phyloP scores from a whole-genome alignment of 92 coral and sea anemone genomes.

The Palythoa heliodiscus region DNA sequence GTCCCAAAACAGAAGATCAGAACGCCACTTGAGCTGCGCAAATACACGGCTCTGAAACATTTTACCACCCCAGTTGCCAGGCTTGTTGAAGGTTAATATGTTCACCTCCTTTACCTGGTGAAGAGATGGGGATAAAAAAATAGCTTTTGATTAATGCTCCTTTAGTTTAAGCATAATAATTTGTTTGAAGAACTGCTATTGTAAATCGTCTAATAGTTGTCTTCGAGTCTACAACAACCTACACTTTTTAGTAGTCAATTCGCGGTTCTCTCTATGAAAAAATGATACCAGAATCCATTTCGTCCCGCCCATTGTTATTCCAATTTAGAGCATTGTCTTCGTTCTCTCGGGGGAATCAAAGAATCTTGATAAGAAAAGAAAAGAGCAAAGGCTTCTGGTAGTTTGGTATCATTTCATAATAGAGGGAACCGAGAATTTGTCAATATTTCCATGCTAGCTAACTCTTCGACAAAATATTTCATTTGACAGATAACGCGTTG shows the following conservation, averaged over 20 bases:
- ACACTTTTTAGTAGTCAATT: constrained; percentile 19
- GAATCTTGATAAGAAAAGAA: constrained; percentile 17
- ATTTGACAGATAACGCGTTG: constrained; percentile 21
- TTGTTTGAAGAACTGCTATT: constrained; percentile 28
- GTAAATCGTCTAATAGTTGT: background rate
- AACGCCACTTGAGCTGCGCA: constrained; percentile 34
- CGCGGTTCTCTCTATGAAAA: constrained; percentile 20
- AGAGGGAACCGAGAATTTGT: constrained; percentile 22
- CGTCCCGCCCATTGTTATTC: constrained; percentile 22
- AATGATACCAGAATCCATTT: constrained; percentile 20
- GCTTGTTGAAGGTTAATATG: constrained; percentile 35
- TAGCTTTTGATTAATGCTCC: constrained; percentile 30
- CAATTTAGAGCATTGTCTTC: constrained; percentile 21
- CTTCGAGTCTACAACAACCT: constrained; percentile 22
- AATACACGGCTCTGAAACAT: constrained; percentile 26
- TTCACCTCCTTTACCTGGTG: constrained; percentile 36
- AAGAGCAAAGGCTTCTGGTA: constrained; percentile 22
- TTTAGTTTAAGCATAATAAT: constrained; percentile 16
- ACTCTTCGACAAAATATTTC: constrained; percentile 18
- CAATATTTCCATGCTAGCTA: constrained; percentile 21
- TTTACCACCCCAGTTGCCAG: constrained; percentile 13
- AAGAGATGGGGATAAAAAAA: constrained; percentile 40
- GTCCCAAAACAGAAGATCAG: constrained; percentile 19
- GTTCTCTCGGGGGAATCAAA: constrained; percentile 20
- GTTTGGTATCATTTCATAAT: constrained; percentile 17